These are phyloP conservation scores for Xiphophorus maculatus DNA, from an alignment of 2,113 vertebrate genomes.

Conservation along the genomic window DNA sequence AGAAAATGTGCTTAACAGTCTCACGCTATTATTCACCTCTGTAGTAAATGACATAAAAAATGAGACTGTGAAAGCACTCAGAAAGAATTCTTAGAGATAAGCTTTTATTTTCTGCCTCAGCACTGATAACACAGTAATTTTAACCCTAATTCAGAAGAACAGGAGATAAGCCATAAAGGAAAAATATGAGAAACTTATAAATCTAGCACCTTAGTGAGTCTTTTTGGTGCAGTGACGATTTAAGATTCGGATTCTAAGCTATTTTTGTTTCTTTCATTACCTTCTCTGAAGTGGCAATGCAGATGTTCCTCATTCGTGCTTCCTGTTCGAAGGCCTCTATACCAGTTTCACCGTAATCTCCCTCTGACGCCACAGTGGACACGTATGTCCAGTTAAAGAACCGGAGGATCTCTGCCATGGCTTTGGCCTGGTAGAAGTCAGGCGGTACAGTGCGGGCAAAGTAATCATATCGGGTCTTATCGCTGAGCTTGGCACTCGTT, in stretches of 20 bases:
- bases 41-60: slow-evolving; percentile 54
- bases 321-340: slow-evolving; percentile 98
- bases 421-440: slow-evolving; percentile 98
- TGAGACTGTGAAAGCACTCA: slow-evolving; percentile 35
- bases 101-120: slow-evolving; percentile 46
- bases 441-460: slow-evolving; percentile 96
- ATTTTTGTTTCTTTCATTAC: slow-evolving; percentile 30
- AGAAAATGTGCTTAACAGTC: slow-evolving; percentile 11
- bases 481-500: slow-evolving; percentile 97
- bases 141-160: slow-evolving; percentile 43
- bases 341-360: slow-evolving; percentile 95
- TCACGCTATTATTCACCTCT: slow-evolving; percentile 9
- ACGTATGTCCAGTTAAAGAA: slow-evolving; percentile 99
- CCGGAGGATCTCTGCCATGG: slow-evolving; percentile 96
- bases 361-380: slow-evolving; percentile 95
- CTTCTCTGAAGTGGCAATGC: slow-evolving; percentile 96
- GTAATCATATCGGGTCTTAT: slow-evolving; percentile 96
- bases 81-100: slow-evolving; percentile 56
- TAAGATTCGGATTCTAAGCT: slow-evolving; percentile 10
- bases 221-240: slow-evolving; percentile 25
- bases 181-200: slow-evolving; percentile 47
- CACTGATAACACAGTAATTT: slow-evolving; percentile 60
- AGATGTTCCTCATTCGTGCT: slow-evolving; percentile 94
- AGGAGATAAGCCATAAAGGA: slow-evolving; percentile 53
- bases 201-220: slow-evolving; percentile 21